Conservation (phyloP, 2,797 vertebrate genomes). For the Syndactyla subalaris region DNA sequence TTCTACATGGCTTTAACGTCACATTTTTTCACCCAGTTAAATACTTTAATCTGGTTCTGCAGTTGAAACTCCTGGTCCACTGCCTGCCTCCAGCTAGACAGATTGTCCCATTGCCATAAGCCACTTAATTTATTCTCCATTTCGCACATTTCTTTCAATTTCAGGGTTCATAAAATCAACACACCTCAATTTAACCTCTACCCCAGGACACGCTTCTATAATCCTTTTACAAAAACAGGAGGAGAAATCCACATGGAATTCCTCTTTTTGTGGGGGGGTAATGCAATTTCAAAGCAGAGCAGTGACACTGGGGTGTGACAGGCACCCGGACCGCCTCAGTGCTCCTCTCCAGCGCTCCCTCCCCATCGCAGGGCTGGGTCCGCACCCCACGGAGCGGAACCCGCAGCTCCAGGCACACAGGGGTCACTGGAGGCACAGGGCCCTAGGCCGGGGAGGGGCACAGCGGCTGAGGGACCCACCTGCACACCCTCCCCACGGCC, state of each 20-base stretch:
- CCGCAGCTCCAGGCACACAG: fast-evolving
- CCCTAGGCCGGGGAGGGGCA: neutral
- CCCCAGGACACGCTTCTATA: neutral
- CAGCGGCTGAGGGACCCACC: neutral
- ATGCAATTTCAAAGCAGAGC: neutral
- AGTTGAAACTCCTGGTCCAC: neutral
- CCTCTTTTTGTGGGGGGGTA: neutral
- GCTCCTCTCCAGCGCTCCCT: neutral
- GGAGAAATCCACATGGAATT: fast-evolving
- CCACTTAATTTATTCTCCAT: neutral
- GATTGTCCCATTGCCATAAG: neutral
- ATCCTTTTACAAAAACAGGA: neutral
- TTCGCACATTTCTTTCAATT: neutral
- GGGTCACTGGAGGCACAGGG: fast-evolving
- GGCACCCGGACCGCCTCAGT: neutral
- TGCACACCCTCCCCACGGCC: neutral
- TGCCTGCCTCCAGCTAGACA: neutral
- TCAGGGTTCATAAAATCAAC: neutral
- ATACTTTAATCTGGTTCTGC: neutral
- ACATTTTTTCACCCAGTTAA: neutral
- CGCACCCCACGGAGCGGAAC: fast-evolving
- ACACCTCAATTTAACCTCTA: neutral
- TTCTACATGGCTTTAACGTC: neutral
- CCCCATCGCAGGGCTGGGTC: fast-evolving
- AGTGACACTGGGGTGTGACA: neutral